Evolutionary conservation across 2,113 vertebrate species (phyloP), one percentile per base, ranked within the genome.

Genomic region (Coracopsis vasa): DNA sequence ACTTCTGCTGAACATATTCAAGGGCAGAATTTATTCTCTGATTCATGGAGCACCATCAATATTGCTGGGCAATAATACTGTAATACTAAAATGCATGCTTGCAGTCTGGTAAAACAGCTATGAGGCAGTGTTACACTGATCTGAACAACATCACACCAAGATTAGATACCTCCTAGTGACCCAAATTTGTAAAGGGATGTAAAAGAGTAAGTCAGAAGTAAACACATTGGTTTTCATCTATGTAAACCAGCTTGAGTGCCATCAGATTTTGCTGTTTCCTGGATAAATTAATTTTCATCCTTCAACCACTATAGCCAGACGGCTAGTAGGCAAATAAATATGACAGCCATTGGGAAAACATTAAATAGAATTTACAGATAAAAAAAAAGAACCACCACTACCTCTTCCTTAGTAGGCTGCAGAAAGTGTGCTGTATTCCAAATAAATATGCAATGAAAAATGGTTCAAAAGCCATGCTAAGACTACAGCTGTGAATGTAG

Each of bases 121-220:
- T 2, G 14, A 35, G 39, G 39, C 15, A 37, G 17, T 5, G 0
- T 47, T 35, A 11, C 2, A 20, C 31, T 11, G 7, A 16, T 7
- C 20, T 47, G 10, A 73, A 31, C 31, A 11, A 13, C 24, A 1
- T 29, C 8, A 64, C 23, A 28, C 23, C 24, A 28, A 17, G 28
- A 54, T 37, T 25, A 56, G 41, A 19, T 11, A 58, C 16, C 27
- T 39, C 19, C 14, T 9, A 12, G 66, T 1, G 9, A 37, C 33
- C 11, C 1, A 0, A 48, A 39, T 11, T 28, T 15, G 11, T 31
- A 25, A 25, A 48, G 16, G 25, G 29, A 31, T 28, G 20, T 11
- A 35, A 66, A 66, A 13, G 6, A 65, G 29, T 11, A 47, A 48
- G 29, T 8, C 0, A 0, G 6, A 45, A 69, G 29, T 20, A 54